Conservation (phyloP, 1,140 invertebrate species). For the Saccostrea glomerata region DNA sequence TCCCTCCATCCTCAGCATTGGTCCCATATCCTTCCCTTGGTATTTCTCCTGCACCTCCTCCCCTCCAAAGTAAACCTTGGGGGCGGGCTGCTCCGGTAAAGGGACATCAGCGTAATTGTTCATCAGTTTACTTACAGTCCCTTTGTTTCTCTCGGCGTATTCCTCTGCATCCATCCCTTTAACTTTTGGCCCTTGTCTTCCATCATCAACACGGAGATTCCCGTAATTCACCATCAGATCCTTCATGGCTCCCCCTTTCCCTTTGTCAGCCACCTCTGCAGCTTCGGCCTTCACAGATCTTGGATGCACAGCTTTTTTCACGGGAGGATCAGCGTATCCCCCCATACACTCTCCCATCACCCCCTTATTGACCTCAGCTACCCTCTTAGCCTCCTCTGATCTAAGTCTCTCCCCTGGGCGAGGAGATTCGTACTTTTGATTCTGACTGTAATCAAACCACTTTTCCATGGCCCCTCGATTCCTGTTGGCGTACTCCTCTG, state of each 20-base stretch:
- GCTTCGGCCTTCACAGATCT: conserved; percentile 67
- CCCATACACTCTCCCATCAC: conserved; percentile 71
- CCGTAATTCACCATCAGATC: conserved; percentile 75
- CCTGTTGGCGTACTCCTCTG: conserved; percentile 59
- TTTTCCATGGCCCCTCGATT: conserved; percentile 69
- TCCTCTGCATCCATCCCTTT: conserved; percentile 72
- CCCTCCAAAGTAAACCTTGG: conserved; percentile 71
- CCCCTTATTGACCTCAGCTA: conserved; percentile 69
- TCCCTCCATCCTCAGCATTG: conserved; percentile 71
- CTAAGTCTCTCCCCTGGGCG: conserved; percentile 61
- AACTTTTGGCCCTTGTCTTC: conserved; percentile 63
- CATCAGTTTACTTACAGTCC: conserved; percentile 70
- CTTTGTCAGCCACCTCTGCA: conserved; percentile 65
- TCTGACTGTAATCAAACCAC: conserved; percentile 69
- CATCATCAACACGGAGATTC: conserved; percentile 59
- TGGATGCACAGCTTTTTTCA: conserved; percentile 65
- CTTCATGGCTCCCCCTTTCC: conserved; percentile 73
- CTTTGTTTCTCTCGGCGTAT: conserved; percentile 72
- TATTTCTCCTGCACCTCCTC: conserved; percentile 73
- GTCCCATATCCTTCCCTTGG: conserved; percentile 72
- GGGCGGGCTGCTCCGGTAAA: conserved; percentile 59
- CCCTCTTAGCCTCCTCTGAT: conserved; percentile 63
- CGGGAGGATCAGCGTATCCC: conserved; percentile 69
- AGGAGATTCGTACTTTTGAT: conserved; percentile 66
- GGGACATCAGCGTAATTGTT: conserved; percentile 70